Evolutionary conservation across 1,140 invertebrate species (phyloP).

Genomic region (Anagrus nilaparvatae): DNA sequence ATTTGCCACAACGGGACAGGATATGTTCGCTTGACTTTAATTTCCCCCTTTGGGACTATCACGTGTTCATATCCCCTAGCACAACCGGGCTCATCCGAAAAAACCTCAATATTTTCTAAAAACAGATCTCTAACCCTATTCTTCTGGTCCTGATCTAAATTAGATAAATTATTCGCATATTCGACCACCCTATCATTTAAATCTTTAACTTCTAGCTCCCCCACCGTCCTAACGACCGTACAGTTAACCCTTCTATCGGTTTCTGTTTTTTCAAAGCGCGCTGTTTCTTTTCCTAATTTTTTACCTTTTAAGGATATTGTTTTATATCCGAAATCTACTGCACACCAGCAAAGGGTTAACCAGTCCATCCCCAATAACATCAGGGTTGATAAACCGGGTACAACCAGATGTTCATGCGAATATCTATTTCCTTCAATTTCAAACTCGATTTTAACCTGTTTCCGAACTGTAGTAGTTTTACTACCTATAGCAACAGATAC

Average conservation of each 20-base stretch:
- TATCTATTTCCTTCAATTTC: neutral
- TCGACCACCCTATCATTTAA: slow-evolving; percentile 1
- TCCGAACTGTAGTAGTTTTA: slow-evolving; percentile 14
- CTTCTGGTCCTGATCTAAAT: slow-evolving; percentile 1
- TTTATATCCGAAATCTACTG: slow-evolving; percentile 8
- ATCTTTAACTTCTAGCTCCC: too few species aligned
- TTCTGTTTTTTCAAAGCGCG: neutral
- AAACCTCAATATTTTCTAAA: slow-evolving; percentile 10
- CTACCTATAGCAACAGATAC: slow-evolving; percentile 10
- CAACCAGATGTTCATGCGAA: slow-evolving; percentile 1
- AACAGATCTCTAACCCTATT: slow-evolving; percentile 5
- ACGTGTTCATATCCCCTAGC: slow-evolving; percentile 12
- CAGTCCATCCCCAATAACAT: slow-evolving; percentile 19
- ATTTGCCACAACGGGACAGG: slow-evolving; percentile 9
- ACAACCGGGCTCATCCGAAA: slow-evolving; percentile 11
- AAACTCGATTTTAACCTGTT: slow-evolving; percentile 10
- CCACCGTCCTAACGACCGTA: slow-evolving; percentile 5
- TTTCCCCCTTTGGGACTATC: slow-evolving; percentile 9
- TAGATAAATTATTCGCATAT: neutral
- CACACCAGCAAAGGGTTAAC: slow-evolving; percentile 6
- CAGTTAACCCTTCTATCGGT: neutral
- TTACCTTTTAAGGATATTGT: neutral
- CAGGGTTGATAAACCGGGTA: slow-evolving; percentile 6
- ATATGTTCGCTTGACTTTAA: slow-evolving; percentile 12
- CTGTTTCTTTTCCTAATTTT: neutral